Conservation (phyloP, 2,797 vertebrate species). For the Bovichtus variegatus region DNA sequence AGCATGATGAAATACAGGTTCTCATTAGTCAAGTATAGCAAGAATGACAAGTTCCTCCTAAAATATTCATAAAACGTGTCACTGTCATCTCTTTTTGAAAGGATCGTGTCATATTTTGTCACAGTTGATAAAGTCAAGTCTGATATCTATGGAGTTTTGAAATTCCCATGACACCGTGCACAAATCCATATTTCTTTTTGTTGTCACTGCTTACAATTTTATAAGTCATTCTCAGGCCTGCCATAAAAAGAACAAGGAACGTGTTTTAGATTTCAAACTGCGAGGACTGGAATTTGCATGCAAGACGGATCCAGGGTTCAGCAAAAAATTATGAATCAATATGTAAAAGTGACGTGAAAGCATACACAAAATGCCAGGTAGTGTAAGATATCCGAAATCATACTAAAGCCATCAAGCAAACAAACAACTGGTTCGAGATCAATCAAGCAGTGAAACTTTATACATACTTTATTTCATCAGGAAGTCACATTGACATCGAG, state of each 20-base stretch:
- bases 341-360: conserved; percentile 17
- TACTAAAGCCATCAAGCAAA: neutral
- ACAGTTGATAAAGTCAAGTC: conserved; percentile 16
- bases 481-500: no score
- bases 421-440: neutral
- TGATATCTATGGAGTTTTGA: conserved; percentile 22
- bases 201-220: conserved; percentile 14
- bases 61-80: conserved; percentile 55
- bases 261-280: conserved; percentile 26
- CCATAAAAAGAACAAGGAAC: conserved; percentile 7
- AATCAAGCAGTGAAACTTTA: no score
- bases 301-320: conserved; percentile 4
- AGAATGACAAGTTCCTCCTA: conserved; percentile 43
- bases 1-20: conserved; percentile 34
- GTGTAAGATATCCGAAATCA: neutral
- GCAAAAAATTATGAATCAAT: conserved; percentile 13
- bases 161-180: conserved; percentile 3
- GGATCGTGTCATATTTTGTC: conserved; percentile 34
- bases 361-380: neutral
- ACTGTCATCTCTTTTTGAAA: conserved; percentile 41
- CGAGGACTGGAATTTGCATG: conserved; percentile 22
- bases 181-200: conserved; percentile 1
- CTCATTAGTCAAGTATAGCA: conserved; percentile 43
- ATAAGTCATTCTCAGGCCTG: neutral
- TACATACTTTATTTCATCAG: no score